A percentile compares a stretch with the other conserved stretches of the same genome.
phyloP scores from a whole-genome alignment of 2,888 invertebrate genomes.

The Anorthoa munda region DNA sequence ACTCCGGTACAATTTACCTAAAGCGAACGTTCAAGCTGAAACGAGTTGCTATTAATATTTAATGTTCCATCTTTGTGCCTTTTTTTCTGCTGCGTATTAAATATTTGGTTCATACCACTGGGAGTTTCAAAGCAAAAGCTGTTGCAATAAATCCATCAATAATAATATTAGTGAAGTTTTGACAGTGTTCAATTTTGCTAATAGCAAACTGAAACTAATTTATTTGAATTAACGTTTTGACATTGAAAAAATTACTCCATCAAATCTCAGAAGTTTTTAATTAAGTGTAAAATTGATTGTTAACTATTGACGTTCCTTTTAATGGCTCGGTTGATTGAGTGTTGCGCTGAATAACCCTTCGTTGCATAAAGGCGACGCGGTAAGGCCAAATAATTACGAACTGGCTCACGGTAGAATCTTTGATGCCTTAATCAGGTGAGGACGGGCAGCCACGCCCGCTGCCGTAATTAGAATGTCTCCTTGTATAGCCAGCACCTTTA shows the following conservation, averaged over 20 bases:
- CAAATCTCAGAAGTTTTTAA: slow-evolving; percentile 42
- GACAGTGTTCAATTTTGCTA: slow-evolving; percentile 25
- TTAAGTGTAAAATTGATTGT: slow-evolving; percentile 44
- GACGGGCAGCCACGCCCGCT: slow-evolving; percentile 78
- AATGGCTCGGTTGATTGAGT: slow-evolving; percentile 58
- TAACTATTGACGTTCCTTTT: slow-evolving; percentile 39
- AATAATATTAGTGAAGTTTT: slow-evolving; percentile 20
- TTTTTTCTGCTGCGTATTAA: slow-evolving; percentile 54
- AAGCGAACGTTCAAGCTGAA: slow-evolving; percentile 68
- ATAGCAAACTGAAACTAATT: slow-evolving; percentile 22
- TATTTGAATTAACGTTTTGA: slow-evolving; percentile 11
- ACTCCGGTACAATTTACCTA: slow-evolving; percentile 75
- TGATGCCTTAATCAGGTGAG: slow-evolving; percentile 87
- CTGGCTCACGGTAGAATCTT: slow-evolving; percentile 78
- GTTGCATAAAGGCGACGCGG: slow-evolving; percentile 66
- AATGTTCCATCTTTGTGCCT: slow-evolving; percentile 57
- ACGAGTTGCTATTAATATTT: slow-evolving; percentile 69
- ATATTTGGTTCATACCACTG: slow-evolving; percentile 49
- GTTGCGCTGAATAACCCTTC: slow-evolving; percentile 64
- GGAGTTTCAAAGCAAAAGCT: slow-evolving; percentile 16
- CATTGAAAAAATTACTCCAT: slow-evolving; percentile 21
- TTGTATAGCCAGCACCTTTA: slow-evolving; percentile 73
- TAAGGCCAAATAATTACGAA: slow-evolving; percentile 82
- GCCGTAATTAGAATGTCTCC: slow-evolving; percentile 85
- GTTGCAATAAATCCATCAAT: slow-evolving; percentile 33